Evolutionary conservation across 2,888 invertebrate species (phyloP).

Genomic region (Leptinotarsa peninsularis): DNA sequence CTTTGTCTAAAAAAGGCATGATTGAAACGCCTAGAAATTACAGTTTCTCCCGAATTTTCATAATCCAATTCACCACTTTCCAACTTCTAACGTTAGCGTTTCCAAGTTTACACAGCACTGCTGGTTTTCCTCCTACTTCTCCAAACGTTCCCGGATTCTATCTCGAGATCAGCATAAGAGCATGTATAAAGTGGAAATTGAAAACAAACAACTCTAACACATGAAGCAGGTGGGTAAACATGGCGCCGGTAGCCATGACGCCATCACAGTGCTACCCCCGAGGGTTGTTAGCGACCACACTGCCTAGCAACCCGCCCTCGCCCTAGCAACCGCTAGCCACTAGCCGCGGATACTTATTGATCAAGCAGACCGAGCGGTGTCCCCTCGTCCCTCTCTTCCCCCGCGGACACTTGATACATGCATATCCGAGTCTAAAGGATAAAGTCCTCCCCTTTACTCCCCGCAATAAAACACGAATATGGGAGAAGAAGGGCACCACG

Average conservation of each 20-base stretch:
- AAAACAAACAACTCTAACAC: slow-evolving; percentile 65
- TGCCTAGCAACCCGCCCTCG: slow-evolving; percentile 68
- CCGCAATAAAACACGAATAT: slow-evolving; percentile 30
- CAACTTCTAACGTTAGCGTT: slow-evolving; percentile 14
- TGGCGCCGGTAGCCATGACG: slow-evolving; percentile 65
- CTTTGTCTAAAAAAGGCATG: neutral
- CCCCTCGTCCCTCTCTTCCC: slow-evolving; percentile 38
- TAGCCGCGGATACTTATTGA: slow-evolving; percentile 69
- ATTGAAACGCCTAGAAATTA: neutral
- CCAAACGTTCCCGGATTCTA: slow-evolving; percentile 13
- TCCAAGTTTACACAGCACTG: slow-evolving; percentile 25
- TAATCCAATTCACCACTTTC: neutral
- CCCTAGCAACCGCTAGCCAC: slow-evolving; percentile 70
- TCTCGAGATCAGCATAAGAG: slow-evolving; percentile 46
- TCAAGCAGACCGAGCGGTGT: slow-evolving; percentile 59
- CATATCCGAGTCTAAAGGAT: slow-evolving; percentile 53
- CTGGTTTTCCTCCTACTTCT: slow-evolving; percentile 19
- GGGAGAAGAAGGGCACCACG: slow-evolving; percentile 34
- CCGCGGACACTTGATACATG: slow-evolving; percentile 58
- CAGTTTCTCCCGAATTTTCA: slow-evolving; percentile 23
- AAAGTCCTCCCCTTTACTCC: slow-evolving; percentile 34
- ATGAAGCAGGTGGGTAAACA: slow-evolving; percentile 67
- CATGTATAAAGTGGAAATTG: slow-evolving; percentile 62
- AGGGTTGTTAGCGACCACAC: slow-evolving; percentile 69
- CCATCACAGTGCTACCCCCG: slow-evolving; percentile 67